Conservation (phyloP, 2,797 vertebrate genomes). For the Erethizon dorsatum region DNA sequence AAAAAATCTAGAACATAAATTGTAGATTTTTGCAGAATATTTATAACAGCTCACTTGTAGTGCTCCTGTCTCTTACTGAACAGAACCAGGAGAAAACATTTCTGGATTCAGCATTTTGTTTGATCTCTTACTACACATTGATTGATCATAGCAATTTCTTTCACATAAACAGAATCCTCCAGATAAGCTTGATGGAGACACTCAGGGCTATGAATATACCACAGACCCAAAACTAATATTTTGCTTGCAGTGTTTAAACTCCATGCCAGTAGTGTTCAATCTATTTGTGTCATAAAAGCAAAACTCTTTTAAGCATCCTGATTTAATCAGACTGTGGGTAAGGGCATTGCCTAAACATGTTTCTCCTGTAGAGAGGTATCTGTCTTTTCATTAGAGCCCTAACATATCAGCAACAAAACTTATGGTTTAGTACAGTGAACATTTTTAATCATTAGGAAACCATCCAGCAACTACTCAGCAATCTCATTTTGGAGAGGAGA, state of each 20-base stretch:
- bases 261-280: conserved; percentile 68
- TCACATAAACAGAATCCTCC: conserved; percentile 83
- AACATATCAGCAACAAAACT: conserved; percentile 8
- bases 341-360: background rate
- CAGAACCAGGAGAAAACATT: conserved; percentile 68
- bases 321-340: conserved; percentile 75
- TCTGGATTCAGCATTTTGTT: conserved; percentile 82
- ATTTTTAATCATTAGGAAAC: conserved; percentile 71
- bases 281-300: conserved; percentile 60
- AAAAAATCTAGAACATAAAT: conserved; percentile 66
- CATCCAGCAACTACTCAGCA: background rate
- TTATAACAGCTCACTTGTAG: conserved; percentile 72
- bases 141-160: conserved; percentile 88
- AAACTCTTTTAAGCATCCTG: conserved; percentile 64
- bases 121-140: conserved; percentile 71
- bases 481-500: conserved; percentile 66
- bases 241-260: conserved; percentile 83
- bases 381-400: conserved; percentile 77
- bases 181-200: conserved; percentile 82
- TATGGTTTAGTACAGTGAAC: background rate
- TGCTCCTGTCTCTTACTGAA: conserved; percentile 49
- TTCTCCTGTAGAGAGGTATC: conserved; percentile 69
- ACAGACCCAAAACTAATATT: conserved; percentile 79
- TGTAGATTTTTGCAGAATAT: conserved; percentile 61
- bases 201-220: conserved; percentile 77